Evolutionary conservation across 2,888 invertebrate genomes (phyloP).

Genomic region (Volucella inflata): DNA sequence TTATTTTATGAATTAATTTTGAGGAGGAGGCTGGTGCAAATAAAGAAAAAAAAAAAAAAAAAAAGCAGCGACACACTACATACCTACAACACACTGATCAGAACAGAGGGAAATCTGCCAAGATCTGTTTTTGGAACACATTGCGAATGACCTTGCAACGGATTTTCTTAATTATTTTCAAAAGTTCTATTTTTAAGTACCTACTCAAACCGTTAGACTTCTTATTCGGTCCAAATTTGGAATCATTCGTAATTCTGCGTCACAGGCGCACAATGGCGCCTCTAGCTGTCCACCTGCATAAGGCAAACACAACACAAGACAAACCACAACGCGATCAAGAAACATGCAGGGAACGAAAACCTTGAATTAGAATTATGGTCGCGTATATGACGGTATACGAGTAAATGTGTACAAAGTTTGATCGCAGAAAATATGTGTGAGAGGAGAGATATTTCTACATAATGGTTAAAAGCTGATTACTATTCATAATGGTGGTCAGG

Average conservation of each 20-base stretch:
- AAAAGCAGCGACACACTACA: background rate
- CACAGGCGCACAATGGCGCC: slow-evolving; percentile 3
- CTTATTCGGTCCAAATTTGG: slow-evolving; percentile 55
- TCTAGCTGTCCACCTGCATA: slow-evolving; percentile 26
- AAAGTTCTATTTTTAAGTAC: slow-evolving; percentile 54
- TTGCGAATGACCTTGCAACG: slow-evolving; percentile 66
- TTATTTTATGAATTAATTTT: slow-evolving; percentile 55
- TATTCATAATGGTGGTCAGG: slow-evolving; percentile 48
- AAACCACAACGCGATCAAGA: background rate
- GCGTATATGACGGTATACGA: slow-evolving; percentile 21
- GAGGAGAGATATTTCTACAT: background rate
- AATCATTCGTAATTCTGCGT: slow-evolving; percentile 6
- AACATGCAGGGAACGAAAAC: slow-evolving; percentile 30
- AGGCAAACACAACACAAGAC: slow-evolving; percentile 13
- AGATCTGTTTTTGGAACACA: slow-evolving; percentile 66
- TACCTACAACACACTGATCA: background rate
- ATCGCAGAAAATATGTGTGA: background rate
- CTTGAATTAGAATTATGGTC: slow-evolving; percentile 55
- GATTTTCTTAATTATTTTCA: slow-evolving; percentile 34
- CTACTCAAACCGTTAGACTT: background rate
- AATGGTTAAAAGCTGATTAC: slow-evolving; percentile 25
- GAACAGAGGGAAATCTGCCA: slow-evolving; percentile 21
- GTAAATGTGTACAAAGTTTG: slow-evolving; percentile 29
- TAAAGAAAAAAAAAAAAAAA: slow-evolving; percentile 29
- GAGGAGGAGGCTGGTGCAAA: slow-evolving; percentile 2